Base-by-base conservation (phyloP, 2,113 vertebrate genomes). In the Cyphomyrus discorhynchus region DNA sequence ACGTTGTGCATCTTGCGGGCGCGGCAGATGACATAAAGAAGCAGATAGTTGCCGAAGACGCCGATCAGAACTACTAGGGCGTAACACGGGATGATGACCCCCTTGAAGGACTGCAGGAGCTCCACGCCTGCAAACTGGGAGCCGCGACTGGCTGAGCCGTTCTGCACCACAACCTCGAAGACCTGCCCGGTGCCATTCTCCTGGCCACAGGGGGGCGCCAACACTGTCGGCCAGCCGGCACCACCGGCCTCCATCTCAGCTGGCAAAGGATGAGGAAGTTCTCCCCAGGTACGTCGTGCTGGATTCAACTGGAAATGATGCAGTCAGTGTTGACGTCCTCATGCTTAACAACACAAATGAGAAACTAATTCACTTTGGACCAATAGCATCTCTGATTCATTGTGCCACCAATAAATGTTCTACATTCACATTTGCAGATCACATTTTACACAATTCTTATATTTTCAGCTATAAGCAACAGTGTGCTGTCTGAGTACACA, bases 1-100 rank as follows among this genome's bases (percentile, higher is more conserved):
- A 97, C 96, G 0, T 97, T 97, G 95, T 97, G 97, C 97, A 98
- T 98, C 95, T 97, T 98, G 92, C 96, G 97, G 45, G 95, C 96
- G 93, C 95, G 94, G 89, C 97, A 98, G 91, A 98, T 98, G 92
- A 97, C 96, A 0, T 97, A 97, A 35, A 97, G 95, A 82, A 97
- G 95, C 91, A 97, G 94, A 89, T 97, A 97, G 94, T 98, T 98
- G 53, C 97, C 97, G 0, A 97, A 94, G 85, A 98, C 91, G 7
- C 97, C 97, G 0, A 97, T 92, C 47, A 97, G 93, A 47, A 97
- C 96, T 83, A 97, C 96, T 53, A 97, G 91, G 7, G 95, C 91
- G n/a, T 98, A 97, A 95, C 96, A 97, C 50, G 97, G 97, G 53
- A 98, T 97, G 93, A 98, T 96, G 87, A 97, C 95, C 62, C 94